phyloP scores from a whole-genome alignment of 2,888 invertebrate genomes.

The Trichopria drosophilae region DNA sequence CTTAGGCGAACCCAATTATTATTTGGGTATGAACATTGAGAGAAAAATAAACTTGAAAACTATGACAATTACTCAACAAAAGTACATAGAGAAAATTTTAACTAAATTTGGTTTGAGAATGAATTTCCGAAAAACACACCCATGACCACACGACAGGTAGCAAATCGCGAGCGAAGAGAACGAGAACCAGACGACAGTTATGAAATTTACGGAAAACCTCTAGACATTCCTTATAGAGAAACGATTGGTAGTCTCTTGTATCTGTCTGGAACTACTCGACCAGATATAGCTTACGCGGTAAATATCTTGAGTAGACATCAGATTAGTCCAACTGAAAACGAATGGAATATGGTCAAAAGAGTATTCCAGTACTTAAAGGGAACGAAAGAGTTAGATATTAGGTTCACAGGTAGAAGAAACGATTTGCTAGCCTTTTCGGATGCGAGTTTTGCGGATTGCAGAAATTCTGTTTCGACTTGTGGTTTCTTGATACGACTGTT shows the following conservation, averaged over 20 bases:
- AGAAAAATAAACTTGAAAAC: constrained; percentile 8
- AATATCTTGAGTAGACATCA: constrained; percentile 27
- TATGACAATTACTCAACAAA: constrained; percentile 1
- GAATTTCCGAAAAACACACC: constrained; percentile 25
- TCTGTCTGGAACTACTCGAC: constrained; percentile 27
- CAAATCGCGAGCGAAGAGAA: constrained; percentile 13
- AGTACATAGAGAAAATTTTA: constrained; percentile 15
- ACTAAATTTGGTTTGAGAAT: constrained; percentile 24
- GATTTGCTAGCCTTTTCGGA: no score
- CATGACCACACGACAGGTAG: constrained; percentile 28
- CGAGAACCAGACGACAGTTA: constrained; percentile 19
- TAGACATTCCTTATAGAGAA: no score
- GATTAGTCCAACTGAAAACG: constrained; percentile 17
- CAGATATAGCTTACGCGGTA: constrained; percentile 27
- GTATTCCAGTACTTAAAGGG: no score
- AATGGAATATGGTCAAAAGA: constrained; percentile 26
- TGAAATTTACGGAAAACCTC: constrained; percentile 14
- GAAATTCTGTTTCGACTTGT: constrained; percentile 21
- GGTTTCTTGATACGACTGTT: constrained; percentile 22
- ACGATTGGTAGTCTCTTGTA: constrained; percentile 32
- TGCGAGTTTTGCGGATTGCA: constrained; percentile 22
- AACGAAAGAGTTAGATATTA: no score
- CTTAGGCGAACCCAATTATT: constrained; percentile 30
- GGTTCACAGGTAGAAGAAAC: no score
- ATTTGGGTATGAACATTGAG: constrained; percentile 26